Evolutionary conservation across 2,888 invertebrate genomes (phyloP).

Genomic region (Copidosoma aretas): DNA sequence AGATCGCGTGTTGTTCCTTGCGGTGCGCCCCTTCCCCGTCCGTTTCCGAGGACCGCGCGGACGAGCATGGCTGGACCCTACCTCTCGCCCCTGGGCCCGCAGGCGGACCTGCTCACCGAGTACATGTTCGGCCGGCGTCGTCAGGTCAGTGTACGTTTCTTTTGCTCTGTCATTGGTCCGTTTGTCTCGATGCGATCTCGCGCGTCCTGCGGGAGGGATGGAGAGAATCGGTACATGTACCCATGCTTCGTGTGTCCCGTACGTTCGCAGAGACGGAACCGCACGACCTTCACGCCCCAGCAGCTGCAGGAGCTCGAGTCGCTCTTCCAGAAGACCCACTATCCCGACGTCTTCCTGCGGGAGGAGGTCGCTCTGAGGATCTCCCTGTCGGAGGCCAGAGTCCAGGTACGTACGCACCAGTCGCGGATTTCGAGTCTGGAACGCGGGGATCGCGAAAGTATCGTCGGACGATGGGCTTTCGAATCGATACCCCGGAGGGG

Average conservation of each 20-base stretch:
- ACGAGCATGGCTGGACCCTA: slow-evolving; percentile 89
- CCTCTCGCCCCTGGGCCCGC: slow-evolving; percentile 75
- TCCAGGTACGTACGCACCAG: too few species aligned
- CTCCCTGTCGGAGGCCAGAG: slow-evolving; percentile 89
- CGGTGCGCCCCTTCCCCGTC: too few species aligned
- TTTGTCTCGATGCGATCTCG: background rate
- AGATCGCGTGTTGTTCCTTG: too few species aligned
- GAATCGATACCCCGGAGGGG: too few species aligned
- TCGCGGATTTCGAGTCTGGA: too few species aligned
- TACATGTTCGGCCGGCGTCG: slow-evolving; percentile 91
- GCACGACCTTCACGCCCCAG: slow-evolving; percentile 93
- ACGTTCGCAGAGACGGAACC: slow-evolving; percentile 78
- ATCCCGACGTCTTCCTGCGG: slow-evolving; percentile 86
- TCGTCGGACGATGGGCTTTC: too few species aligned
- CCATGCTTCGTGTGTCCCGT: background rate
- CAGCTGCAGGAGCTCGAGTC: slow-evolving; percentile 91
- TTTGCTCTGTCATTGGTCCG: slow-evolving; percentile 21
- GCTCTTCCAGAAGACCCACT: slow-evolving; percentile 92
- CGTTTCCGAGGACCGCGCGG: too few species aligned
- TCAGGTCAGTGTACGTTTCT: slow-evolving; percentile 65
- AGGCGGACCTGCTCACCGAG: slow-evolving; percentile 87
- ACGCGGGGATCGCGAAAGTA: too few species aligned
- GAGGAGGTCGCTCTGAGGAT: slow-evolving; percentile 92
- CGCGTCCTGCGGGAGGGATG: background rate
- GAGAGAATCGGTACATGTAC: too few species aligned